Evolutionary conservation across 2,888 invertebrate genomes (phyloP).

Genomic region (Timandra comae): DNA sequence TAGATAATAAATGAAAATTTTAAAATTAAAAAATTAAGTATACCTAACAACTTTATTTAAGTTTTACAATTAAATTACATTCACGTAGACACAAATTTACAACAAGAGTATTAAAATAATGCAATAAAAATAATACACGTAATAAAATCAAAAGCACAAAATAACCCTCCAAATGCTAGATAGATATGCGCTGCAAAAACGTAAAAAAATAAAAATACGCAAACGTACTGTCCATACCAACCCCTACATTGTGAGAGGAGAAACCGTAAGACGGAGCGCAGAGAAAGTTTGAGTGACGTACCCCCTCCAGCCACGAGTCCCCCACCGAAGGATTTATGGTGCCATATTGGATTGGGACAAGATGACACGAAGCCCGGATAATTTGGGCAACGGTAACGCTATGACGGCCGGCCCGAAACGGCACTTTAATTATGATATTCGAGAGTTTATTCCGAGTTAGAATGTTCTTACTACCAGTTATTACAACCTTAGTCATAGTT

Average conservation of each 20-base stretch:
- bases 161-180: slow-evolving; percentile 14
- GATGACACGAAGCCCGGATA: slow-evolving; percentile 76
- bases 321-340: slow-evolving; percentile 71
- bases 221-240: slow-evolving; percentile 54
- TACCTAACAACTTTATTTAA: no score
- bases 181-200: slow-evolving; percentile 17
- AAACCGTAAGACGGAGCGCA: slow-evolving; percentile 72
- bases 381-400: slow-evolving; percentile 75
- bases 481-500: no score
- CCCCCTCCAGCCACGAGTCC: slow-evolving; percentile 59
- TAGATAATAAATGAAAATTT: no score
- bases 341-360: slow-evolving; percentile 78
- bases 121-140: slow-evolving; percentile 3
- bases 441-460: slow-evolving; percentile 36
- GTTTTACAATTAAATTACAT: not conserved
- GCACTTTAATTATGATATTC: slow-evolving; percentile 75
- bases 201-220: slow-evolving; percentile 41
- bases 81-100: slow-evolving; percentile 9
- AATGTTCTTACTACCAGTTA: slow-evolving; percentile 4
- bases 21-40: no score
- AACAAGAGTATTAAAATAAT: slow-evolving; percentile 6
- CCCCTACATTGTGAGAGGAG: slow-evolving; percentile 49
- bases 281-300: slow-evolving; percentile 77
- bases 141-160: not conserved
- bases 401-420: slow-evolving; percentile 68